phyloP scores from a whole-genome alignment of 2,797 vertebrate species.

The Rhinoraja longicauda region DNA sequence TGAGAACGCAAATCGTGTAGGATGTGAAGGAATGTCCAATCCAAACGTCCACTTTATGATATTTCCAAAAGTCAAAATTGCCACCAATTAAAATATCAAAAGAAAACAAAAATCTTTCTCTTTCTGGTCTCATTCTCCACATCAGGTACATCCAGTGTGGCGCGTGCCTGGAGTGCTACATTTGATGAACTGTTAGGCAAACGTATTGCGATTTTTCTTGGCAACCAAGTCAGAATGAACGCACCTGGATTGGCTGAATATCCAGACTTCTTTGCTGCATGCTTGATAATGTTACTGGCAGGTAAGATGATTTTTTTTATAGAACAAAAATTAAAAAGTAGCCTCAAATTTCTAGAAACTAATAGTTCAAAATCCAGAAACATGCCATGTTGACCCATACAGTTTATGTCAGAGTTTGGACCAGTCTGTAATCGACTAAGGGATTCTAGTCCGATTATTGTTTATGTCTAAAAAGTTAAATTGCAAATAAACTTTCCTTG shows the following conservation, averaged over 20 bases:
- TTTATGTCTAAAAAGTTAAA: too few relatives aligned
- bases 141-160: slow-evolving; percentile 77
- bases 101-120: not conserved
- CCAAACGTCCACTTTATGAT: not conserved
- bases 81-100: not conserved
- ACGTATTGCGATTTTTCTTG: slow-evolving; percentile 61
- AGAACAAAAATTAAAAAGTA: not conserved
- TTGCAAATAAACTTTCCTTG: too few relatives aligned
- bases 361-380: not conserved
- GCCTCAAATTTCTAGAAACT: not conserved
- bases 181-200: slow-evolving; percentile 75
- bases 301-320: slow-evolving; percentile 54
- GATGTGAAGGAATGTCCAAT: not conserved
- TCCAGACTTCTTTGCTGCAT: slow-evolving; percentile 72
- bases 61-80: not conserved
- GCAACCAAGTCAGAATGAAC: slow-evolving; percentile 53
- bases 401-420: not conserved
- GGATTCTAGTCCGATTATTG: too few relatives aligned
- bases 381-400: not conserved
- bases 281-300: slow-evolving; percentile 69
- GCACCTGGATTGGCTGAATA: slow-evolving; percentile 68
- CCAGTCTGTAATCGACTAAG: too few relatives aligned
- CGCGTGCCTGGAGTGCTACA: slow-evolving; percentile 76
- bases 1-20: not conserved
- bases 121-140: not conserved